Evolutionary conservation across 1,140 invertebrate genomes (phyloP), one percentile per base, ranked within the genome.

Genomic region (Caerostris extrusa): DNA sequence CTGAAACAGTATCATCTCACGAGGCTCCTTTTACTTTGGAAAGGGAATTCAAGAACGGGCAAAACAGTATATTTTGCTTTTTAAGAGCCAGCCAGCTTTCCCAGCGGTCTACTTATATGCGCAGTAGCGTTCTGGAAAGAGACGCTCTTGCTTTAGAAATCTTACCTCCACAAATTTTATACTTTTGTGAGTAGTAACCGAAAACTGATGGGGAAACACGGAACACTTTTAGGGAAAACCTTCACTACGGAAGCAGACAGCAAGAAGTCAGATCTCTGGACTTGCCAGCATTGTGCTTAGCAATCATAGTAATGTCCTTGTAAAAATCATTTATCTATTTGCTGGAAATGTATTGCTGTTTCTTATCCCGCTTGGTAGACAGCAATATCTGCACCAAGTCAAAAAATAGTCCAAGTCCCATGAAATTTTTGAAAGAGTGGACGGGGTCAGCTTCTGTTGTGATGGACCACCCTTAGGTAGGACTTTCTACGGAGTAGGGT

Each of bases 181-280:
- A 10, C 71, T 77, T 77, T 77, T 53, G 19, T 12, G 19, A 12
- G 3, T 77, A 8, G 58, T 64, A 87, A 87, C 58, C 58, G 19
- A 87, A 87, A 87, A 87, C 85, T 50, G 85, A 87, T 87, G 60
- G 57, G 10, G 12, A 7, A 87, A 87, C 85, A 87, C 60, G 85
- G 64, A 87, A 87, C 34, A 17, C 85, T 87, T 87, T 87, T 87
- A 87, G 85, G 85, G 58, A 87, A 7, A 14, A 2, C 14, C n/a
- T 17, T 34, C 34, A 67, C 82, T n/a, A 8, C 55, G 56, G 82
- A 58, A 58, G 55, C 56, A 85, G 57, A 85, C 53, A 85, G 10
- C 14, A 67, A 67, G 61, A 67, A 67, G 82, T 55, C 82, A 50
- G 55, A 85, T n/a, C 17, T 85, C 55, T 4, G 55, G 56, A 17